Evolutionary conservation across 2,113 vertebrate genomes (phyloP), one percentile per base, ranked within the genome.

Genomic region (Callopanchax toddi): DNA sequence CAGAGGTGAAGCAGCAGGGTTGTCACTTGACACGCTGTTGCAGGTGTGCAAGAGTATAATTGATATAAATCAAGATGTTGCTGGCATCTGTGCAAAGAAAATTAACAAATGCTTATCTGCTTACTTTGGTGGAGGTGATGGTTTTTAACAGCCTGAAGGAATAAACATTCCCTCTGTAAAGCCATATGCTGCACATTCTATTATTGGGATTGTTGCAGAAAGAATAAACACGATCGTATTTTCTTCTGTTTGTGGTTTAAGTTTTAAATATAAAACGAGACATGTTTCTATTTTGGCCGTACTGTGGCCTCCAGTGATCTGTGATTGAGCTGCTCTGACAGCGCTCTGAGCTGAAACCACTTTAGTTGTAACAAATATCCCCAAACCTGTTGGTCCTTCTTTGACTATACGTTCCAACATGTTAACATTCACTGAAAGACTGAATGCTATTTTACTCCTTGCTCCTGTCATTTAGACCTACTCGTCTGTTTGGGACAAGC

Each of bases 311-410:
- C 76, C 69, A 56, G 1, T 39, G 40, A 66, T 53, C 71, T 60
- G 18, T 15, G 46, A 45, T 70, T 68, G 70, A 74, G 78, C 70
- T 48, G 54, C 42, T 72, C 26, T 44, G 40, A 62, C 74, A 79
- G 7, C 59, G 49, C 63, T 76, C 58, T 29, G 52, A 82, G 58
- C 55, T 63, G 29, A 86, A 68, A 70, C 68, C 58, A 89, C 85
- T 83, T 89, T 80, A 69, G 84, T 84, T 78, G 85, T 76, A 67
- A 60, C 58, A 87, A 81, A 82, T 81, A 84, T 81, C 66, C 12
- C 0, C 73, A 75, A 83, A 87, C 82, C 71, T 88, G 80, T 76
- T 74, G 79, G 79, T 81, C 51, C 70, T 26, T 58, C 76, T 77
- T 67, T 78, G 74, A 74, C 21, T 25, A 74, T 16, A 64, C 78